These are phyloP conservation scores for Agrochola lota DNA, from an alignment of 2,888 invertebrate genomes.

Conservation along the genomic window DNA sequence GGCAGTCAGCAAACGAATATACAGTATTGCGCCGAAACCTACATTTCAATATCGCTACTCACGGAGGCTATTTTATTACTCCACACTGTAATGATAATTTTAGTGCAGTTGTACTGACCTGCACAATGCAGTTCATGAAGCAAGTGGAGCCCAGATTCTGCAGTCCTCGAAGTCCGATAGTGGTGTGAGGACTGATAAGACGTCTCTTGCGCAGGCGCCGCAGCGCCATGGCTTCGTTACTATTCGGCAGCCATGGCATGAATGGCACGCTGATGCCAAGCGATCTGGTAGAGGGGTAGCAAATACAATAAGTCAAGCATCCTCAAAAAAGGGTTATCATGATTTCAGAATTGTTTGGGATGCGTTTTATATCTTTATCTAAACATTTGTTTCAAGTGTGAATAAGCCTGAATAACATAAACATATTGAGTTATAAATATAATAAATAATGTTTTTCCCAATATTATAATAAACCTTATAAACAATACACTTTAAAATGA, in stretches of 20 bases:
- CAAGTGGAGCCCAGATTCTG: slow-evolving; percentile 99
- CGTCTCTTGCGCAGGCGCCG: slow-evolving; percentile 94
- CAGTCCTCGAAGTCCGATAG: slow-evolving; percentile 97
- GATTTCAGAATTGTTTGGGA: not conserved
- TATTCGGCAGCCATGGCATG: slow-evolving; percentile 95
- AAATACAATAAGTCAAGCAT: not conserved
- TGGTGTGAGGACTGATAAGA: slow-evolving; percentile 94
- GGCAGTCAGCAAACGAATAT: not conserved
- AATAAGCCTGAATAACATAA: not conserved
- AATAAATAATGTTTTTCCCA: slow-evolving; percentile 7
- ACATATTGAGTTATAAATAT: not conserved
- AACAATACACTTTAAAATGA: slow-evolving; percentile 7
- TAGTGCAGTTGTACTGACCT: slow-evolving; percentile 84
- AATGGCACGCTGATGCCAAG: slow-evolving; percentile 91
- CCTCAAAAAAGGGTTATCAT: not conserved
- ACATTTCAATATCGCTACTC: not conserved
- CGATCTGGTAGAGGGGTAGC: slow-evolving; percentile 77
- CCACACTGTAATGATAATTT: not conserved
- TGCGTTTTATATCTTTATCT: not conserved
- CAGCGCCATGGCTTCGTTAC: slow-evolving; percentile 94
- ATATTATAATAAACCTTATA: not conserved
- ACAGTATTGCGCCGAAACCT: not conserved
- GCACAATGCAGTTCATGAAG: slow-evolving; percentile 99
- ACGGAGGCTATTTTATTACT: not conserved
- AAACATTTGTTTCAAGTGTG: not conserved